Evolutionary conservation across 2,888 invertebrate genomes (phyloP).

Genomic region (Pteria penguin): DNA sequence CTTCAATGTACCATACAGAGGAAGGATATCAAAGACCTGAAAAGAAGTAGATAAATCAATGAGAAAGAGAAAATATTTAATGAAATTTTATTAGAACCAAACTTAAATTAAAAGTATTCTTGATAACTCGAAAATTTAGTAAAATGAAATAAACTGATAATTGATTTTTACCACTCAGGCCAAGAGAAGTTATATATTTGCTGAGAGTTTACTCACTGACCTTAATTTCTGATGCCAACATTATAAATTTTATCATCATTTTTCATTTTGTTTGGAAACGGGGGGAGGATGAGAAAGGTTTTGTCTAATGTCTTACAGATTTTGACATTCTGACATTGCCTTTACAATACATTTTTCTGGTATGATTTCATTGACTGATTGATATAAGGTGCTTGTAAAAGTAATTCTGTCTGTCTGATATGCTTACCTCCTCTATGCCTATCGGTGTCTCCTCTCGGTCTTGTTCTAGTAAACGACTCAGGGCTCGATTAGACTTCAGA

Average conservation of each 20-base stretch:
- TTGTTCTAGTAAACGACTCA: slow-evolving; percentile 69
- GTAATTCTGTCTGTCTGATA: not conserved
- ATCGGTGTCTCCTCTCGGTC: slow-evolving; percentile 62
- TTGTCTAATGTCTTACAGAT: too few relatives aligned
- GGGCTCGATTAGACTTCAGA: slow-evolving; percentile 67
- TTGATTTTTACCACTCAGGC: too few relatives aligned
- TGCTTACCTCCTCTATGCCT: slow-evolving; percentile 75
- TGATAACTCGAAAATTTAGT: too few relatives aligned
- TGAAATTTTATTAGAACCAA: not conserved
- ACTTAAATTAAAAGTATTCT: not conserved
- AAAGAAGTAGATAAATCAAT: slow-evolving; percentile 11
- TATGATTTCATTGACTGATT: too few relatives aligned
- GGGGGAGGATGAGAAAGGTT: too few relatives aligned
- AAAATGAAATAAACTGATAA: too few relatives aligned
- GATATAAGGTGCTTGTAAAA: not conserved
- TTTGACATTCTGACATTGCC: not conserved
- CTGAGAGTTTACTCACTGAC: too few relatives aligned
- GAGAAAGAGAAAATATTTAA: not conserved
- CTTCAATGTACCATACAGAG: slow-evolving; percentile 78
- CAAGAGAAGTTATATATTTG: too few relatives aligned
- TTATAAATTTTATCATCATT: too few relatives aligned
- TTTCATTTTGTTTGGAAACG: too few relatives aligned
- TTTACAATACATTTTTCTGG: not conserved
- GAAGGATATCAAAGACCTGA: slow-evolving; percentile 80
- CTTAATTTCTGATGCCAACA: too few relatives aligned